Evolutionary conservation across 2,888 invertebrate genomes (phyloP), one percentile per base, ranked within the genome.

Genomic region (Latrodectus elegans): DNA sequence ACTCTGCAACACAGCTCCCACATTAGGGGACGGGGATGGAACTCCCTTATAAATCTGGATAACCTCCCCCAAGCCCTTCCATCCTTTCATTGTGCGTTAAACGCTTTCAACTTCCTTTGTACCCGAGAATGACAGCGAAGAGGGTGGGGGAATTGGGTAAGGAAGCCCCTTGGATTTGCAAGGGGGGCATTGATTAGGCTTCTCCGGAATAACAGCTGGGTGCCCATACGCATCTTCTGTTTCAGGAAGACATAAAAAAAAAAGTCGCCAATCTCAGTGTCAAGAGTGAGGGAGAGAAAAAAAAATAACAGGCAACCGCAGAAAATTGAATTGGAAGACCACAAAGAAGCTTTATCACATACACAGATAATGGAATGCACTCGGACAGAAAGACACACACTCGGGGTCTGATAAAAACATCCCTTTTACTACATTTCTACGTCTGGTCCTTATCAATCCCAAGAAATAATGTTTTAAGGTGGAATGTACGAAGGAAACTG

Each of bases 151-250:
- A 77, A 84, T 71, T 73, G 67, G 75, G 60, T 17, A 60, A 74
- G 74, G 85, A 79, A 85, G 85, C 85, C 85, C 64, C 52, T 60
- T 75, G 75, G 85, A 85, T 85, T 85, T 83, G 38, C 71, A 79
- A 74, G n/a, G 70, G 78, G 67, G 53, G 74, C 85, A 79, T 79
- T 85, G 85, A 85, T 85, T 85, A 85, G 85, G 74, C 68, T 75
- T 79, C 79, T 38, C 22, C 67, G 22, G 68, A 38, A 70, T 60
- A 70, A 68, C 85, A 85, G 85, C 85, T 85, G 85, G 79, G 79
- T 49, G 49, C 55, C 53, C 55, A 67, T 53, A 77, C 67, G 68
- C 26, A 49, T 22, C 51, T 52, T 53, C 51, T 22, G 51, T 60
- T 79, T 79, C 70, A 70, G 12, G 70, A 51, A 17, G 77, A n/a